A percentile compares a stretch with the other conserved stretches of the same genome.
phyloP scores from a whole-genome alignment of 2,113 vertebrate species.

The Sphaerodactylus townsendi region DNA sequence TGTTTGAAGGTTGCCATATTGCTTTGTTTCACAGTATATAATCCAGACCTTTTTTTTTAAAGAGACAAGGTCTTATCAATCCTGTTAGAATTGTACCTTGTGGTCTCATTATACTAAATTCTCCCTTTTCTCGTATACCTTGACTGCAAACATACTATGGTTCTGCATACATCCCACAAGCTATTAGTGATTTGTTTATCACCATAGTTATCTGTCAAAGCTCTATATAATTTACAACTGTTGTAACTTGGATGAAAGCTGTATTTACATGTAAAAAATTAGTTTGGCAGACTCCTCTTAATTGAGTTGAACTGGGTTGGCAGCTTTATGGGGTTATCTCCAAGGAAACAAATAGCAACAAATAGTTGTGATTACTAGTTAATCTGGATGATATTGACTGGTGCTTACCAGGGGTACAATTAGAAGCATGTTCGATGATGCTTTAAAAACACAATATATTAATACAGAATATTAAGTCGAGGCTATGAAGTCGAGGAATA shows the following conservation, averaged over 20 bases:
- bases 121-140: neutral
- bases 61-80: neutral
- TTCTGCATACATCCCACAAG: neutral
- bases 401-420: conserved; percentile 5
- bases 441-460: conserved; percentile 28
- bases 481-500: accelerated
- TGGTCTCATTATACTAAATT: neutral
- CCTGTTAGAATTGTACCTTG: neutral
- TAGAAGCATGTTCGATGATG: conserved; percentile 18
- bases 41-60: neutral
- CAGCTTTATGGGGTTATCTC: conserved; percentile 34
- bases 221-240: neutral
- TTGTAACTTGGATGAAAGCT: conserved; percentile 17
- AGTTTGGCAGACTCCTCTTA: conserved; percentile 16
- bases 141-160: neutral
- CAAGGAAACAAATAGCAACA: conserved; percentile 26
- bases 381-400: conserved; percentile 17
- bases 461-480: neutral
- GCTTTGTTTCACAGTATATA: conserved; percentile 14
- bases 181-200: neutral
- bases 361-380: conserved; percentile 9
- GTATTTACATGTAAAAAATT: conserved; percentile 24
- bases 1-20: neutral
- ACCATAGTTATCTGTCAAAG: conserved; percentile 1
- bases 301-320: conserved; percentile 16